Conservation (phyloP, 2,113 vertebrate genomes). For the Petroica traversi region DNA sequence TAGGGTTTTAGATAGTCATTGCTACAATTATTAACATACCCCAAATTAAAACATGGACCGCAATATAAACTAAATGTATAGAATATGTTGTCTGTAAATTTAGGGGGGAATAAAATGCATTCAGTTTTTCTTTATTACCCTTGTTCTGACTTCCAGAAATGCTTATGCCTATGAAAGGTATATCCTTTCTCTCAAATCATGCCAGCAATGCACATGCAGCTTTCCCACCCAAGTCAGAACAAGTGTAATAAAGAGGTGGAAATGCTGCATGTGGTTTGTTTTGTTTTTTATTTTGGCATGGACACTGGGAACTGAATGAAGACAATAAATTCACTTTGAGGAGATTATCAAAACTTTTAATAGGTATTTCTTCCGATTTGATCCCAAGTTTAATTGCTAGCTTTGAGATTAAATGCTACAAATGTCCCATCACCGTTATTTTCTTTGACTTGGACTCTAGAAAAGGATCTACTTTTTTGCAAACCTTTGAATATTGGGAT, state of each 20-base stretch:
- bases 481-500: slow-evolving; percentile 1
- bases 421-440: not conserved
- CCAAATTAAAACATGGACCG: not conserved
- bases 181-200: not conserved
- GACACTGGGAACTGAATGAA: not conserved
- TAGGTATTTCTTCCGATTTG: not conserved
- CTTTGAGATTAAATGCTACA: not conserved
- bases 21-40: not conserved
- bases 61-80: not conserved
- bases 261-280: not conserved
- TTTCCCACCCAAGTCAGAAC: too few relatives aligned
- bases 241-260: too few relatives aligned
- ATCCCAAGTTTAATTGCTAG: not conserved
- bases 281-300: not conserved
- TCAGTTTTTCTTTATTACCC: not conserved
- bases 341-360: accelerated
- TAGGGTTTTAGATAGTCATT: not conserved
- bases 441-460: not conserved
- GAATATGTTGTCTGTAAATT: not conserved
- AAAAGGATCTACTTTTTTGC: not conserved
- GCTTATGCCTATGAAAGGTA: not conserved
- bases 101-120: not conserved
- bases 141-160: not conserved
- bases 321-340: not conserved
- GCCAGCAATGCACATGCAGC: too few relatives aligned